Percentiles rank a stretch among this genome's conserved stretches.
phyloP scores from a whole-genome alignment of 2,797 vertebrate genomes.

The Myripristis jacobus region DNA sequence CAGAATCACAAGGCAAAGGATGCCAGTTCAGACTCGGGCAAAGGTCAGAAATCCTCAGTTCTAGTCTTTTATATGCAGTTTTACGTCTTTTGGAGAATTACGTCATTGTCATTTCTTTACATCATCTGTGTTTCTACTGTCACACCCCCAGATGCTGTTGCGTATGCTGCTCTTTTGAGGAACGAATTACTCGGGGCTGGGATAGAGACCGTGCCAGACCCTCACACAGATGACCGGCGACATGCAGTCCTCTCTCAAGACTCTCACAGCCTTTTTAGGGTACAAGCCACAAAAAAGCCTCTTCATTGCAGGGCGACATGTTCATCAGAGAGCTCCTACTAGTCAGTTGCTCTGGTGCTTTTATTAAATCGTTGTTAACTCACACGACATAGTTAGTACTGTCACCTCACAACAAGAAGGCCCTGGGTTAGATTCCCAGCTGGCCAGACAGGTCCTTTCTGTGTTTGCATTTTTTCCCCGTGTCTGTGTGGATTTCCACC shows the following conservation, averaged over 20 bases:
- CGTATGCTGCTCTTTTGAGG: constrained; percentile 86
- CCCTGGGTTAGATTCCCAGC: no score
- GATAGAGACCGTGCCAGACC: constrained; percentile 84
- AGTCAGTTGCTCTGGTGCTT: neutral
- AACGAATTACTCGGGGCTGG: constrained; percentile 86
- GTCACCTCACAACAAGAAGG: no score
- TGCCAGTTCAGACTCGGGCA: constrained; percentile 83
- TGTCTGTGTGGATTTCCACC: no score
- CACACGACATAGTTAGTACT: no score
- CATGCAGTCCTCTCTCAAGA: constrained; percentile 78
- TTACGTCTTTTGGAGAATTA: neutral
- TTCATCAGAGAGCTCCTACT: neutral
- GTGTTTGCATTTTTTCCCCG: no score
- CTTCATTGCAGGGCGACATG: neutral
- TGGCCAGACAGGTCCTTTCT: no score
- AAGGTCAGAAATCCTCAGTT: constrained; percentile 73
- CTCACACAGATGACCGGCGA: constrained; percentile 82
- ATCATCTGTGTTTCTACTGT: neutral
- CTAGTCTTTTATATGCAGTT: neutral
- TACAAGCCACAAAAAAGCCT: constrained; percentile 34
- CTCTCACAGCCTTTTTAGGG: constrained; percentile 85
- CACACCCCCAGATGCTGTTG: constrained; percentile 79
- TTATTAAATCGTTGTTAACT: neutral
- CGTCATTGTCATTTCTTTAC: neutral
- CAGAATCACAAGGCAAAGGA: constrained; percentile 87